Percentiles rank a stretch among this genome's conserved stretches.
Evolutionary conservation across 2,888 invertebrate species (phyloP).

Genomic region (Meloe dianella): DNA sequence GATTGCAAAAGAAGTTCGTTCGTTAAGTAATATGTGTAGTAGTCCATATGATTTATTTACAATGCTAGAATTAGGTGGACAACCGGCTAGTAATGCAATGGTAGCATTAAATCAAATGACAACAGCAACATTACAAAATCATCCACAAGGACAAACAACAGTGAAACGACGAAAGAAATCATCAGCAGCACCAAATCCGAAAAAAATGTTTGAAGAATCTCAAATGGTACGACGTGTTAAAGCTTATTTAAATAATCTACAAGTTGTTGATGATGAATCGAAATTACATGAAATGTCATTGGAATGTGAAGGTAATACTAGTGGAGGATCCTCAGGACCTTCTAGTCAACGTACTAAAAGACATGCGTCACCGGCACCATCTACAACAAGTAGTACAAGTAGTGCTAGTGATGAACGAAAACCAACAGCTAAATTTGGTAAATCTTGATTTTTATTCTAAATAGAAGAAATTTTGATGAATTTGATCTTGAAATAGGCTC

Average conservation of each 20-base stretch:
- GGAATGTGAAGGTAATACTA: constrained; percentile 80
- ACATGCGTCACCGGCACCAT: constrained; percentile 92
- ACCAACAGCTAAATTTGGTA: constrained; percentile 71
- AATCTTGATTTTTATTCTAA: constrained; percentile 23
- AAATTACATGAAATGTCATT: constrained; percentile 86
- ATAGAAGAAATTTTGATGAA: background rate
- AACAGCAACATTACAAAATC: constrained; percentile 69
- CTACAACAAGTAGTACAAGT: constrained; percentile 90
- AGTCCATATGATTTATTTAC: constrained; percentile 88
- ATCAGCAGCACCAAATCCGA: constrained; percentile 89
- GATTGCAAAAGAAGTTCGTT: constrained; percentile 95
- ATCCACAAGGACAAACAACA: constrained; percentile 73
- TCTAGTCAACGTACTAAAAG: constrained; percentile 66
- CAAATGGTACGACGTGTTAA: constrained; percentile 98
- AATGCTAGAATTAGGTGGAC: constrained; percentile 84
- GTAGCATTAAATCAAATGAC: constrained; percentile 87
- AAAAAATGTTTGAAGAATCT: constrained; percentile 99
- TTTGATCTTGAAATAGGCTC: constrained; percentile 66
- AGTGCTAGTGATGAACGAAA: constrained; percentile 79
- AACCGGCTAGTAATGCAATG: constrained; percentile 87
- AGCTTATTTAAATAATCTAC: constrained; percentile 91
- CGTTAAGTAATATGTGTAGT: constrained; percentile 93
- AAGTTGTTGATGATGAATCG: constrained; percentile 91
- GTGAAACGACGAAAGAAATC: constrained; percentile 90
- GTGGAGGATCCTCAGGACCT: constrained; percentile 61